Evolutionary conservation across 1,140 invertebrate genomes (phyloP).

Genomic region (Luehdorfia chinensis): DNA sequence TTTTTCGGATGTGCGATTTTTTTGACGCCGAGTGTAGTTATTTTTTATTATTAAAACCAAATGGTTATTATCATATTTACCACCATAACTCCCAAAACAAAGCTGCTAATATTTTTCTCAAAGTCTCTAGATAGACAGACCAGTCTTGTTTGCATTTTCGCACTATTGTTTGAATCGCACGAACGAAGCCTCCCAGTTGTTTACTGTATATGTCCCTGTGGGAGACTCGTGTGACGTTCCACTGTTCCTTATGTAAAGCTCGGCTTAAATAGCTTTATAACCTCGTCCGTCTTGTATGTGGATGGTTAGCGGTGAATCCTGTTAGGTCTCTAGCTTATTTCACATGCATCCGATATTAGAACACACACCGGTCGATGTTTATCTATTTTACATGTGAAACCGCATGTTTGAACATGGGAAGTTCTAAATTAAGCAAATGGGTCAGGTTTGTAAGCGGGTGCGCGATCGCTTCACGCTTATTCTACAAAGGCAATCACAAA

Average conservation of each 20-base stretch:
- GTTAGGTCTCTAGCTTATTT: neutral
- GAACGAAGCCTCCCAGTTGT: constrained; percentile 1
- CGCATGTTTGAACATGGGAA: neutral
- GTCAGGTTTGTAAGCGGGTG: neutral
- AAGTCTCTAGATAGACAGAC: too few species aligned
- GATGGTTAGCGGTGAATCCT: neutral
- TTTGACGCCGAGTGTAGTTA: too few species aligned
- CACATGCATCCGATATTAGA: neutral
- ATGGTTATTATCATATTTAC: too few species aligned
- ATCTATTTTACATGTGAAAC: constrained; percentile 1
- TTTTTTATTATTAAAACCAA: too few species aligned
- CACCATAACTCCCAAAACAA: too few species aligned
- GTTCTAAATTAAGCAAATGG: neutral
- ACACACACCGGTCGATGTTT: neutral
- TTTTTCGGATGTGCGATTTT: too few species aligned
- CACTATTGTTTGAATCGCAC: too few species aligned
- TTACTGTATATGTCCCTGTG: constrained; percentile 2
- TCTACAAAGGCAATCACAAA: too few species aligned
- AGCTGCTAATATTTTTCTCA: too few species aligned
- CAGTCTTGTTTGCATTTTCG: too few species aligned
- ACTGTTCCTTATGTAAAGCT: neutral
- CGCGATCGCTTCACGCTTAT: neutral
- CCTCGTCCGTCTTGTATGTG: neutral
- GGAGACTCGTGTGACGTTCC: neutral
- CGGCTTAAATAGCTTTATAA: constrained; percentile 5